Base-by-base conservation (phyloP, 2,113 vertebrate species). In the Epinephelus lanceolatus region DNA sequence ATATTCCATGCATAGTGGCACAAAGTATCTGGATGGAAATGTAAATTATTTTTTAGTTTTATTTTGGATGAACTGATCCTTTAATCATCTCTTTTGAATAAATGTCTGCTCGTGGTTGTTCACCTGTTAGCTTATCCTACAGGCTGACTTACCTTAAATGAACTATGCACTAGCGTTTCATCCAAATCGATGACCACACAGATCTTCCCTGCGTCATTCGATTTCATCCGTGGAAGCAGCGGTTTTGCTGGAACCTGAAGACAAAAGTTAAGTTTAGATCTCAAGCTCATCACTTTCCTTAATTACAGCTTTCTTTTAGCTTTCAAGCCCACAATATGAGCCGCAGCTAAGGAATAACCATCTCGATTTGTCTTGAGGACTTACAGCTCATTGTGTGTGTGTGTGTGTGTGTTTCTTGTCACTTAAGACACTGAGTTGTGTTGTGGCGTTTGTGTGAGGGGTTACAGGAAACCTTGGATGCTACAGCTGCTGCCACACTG, bases 161-260 rank as follows among this genome's bases (percentile, higher is more conserved):
- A 96, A 92, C 96, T 96, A 87, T 96, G 96, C 69, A 96, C 96
- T 87, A 96, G 90, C 12, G 96, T 96, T 94, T 96, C 96, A 88
- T 96, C 96, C 91, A 96, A 92, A 89, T 96, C 96, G 47, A 96
- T 96, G 55, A 96, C 94, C 60, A 96, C 95, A 65, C 96, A 96
- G 91, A 96, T 95, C 92, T 96, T 96, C 49, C 94, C 94, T 56
- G 80, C 83, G 63, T 95, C 95, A 70, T 92, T 87, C 9, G 93
- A 94, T 77, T 93, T 87, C 18, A 94, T 87, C 80, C 80, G 91
- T 17, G 96, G 94, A 19, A 96, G 95, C 67, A 96, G 90, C 2
- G 95, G 94, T 73, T 94, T 88, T 13, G 84, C 78, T 62, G 91
- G 92, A 66, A 89, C 89, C 96, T 96, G 80, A 49, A 51, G 56